A percentile compares a stretch with the other conserved stretches of the same genome.
phyloP scores from a whole-genome alignment of 2,888 invertebrate species.

The Drosophila subsilvestris region DNA sequence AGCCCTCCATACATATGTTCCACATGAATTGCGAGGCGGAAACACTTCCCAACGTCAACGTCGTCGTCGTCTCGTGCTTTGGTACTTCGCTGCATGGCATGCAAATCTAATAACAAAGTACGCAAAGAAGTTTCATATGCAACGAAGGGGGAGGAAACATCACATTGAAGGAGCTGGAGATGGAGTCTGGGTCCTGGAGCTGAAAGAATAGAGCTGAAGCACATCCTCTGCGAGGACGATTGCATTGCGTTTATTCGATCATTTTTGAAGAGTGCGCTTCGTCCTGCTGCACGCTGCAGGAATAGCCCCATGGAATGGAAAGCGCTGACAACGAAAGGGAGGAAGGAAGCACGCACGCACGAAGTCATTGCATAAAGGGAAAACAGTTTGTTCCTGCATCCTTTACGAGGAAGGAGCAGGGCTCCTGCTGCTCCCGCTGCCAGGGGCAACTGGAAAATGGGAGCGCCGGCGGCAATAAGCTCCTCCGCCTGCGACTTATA shows the following conservation, averaged over 20 bases:
- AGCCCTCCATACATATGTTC: constrained; percentile 31
- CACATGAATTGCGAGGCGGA: constrained; percentile 42
- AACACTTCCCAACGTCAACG: constrained; percentile 24
- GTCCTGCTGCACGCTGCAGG: constrained; percentile 28
- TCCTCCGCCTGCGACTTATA: constrained; percentile 22
- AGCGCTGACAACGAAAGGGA: constrained; percentile 31
- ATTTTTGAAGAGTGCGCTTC: constrained; percentile 34
- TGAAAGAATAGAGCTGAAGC: neutral
- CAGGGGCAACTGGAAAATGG: constrained; percentile 1
- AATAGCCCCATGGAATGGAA: constrained; percentile 33
- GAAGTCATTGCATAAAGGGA: constrained; percentile 59
- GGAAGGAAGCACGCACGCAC: constrained; percentile 43
- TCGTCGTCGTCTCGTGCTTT: constrained; percentile 8
- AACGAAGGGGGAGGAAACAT: constrained; percentile 32
- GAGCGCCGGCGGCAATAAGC: constrained; percentile 19
- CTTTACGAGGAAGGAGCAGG: neutral
- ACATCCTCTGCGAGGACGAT: constrained; percentile 13
- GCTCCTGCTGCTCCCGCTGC: neutral
- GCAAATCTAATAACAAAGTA: constrained; percentile 73
- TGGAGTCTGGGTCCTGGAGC: constrained; percentile 18
- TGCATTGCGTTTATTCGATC: constrained; percentile 24
- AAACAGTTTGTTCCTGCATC: constrained; percentile 42
- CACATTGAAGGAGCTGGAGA: constrained; percentile 37
- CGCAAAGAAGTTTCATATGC: constrained; percentile 55
- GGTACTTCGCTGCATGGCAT: constrained; percentile 32